Evolutionary conservation across 2,797 vertebrate species (phyloP), one percentile per base, ranked within the genome.

Genomic region (Clarias laeviceps): DNA sequence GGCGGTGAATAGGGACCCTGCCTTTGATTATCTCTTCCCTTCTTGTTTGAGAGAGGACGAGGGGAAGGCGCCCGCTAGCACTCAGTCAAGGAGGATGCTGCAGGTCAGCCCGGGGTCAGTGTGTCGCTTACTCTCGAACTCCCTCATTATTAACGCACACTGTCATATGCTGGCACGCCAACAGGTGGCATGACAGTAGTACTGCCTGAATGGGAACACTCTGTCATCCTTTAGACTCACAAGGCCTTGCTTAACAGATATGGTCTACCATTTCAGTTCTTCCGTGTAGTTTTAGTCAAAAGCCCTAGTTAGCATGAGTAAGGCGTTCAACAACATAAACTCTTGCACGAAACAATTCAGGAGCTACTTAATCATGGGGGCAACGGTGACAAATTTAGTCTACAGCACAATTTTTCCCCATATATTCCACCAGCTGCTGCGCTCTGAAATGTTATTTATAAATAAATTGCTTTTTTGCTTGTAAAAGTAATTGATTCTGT

Each of bases 331-430:
- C 59, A 65, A 59, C 34, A 32, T 24, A 59, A 73, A 77, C 91
- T 93, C 89, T 91, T 91, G 91, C 91, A 92, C 91, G 91, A 91
- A 93, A 91, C 90, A 93, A 93, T 93, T 92, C 91, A 89, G 85
- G 57, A 80, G 91, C 88, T 91, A 89, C 94, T 95, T 95, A 94
- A 95, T 95, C 94, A 95, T 91, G 90, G 89, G 90, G 90, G 91
- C 90, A 92, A 91, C 92, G 93, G 89, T 93, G 93, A 95, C 93
- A 95, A 94, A 95, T 93, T 94, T 91, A 92, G 92, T 94, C 93
- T 94, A 93, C 91, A 89, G 87, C 87, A 89, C 89, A 87, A 90
- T 91, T 91, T 93, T 93, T 91, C 20, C 69, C 56, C 57, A 54
- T 20, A 34, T 29, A 24, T 59, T 22, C 15, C 62, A 45, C 87